Conservation (phyloP, 2,113 vertebrate species). For the Capreolus pygargus region DNA sequence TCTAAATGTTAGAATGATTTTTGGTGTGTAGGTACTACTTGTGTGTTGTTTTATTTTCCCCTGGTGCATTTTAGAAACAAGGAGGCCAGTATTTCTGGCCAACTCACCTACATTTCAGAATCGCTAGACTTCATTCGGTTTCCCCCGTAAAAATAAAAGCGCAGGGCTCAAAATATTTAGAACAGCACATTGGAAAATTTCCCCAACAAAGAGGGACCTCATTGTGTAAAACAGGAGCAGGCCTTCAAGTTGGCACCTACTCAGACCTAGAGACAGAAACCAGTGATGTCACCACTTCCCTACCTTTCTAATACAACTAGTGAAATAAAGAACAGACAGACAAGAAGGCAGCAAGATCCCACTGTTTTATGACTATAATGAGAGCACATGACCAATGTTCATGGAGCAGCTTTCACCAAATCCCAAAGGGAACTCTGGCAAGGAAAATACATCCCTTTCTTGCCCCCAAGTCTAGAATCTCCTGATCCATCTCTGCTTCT, state of each 20-base stretch:
- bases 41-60: slow-evolving; percentile 19
- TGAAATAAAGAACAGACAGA: not conserved
- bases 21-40: not conserved
- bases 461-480: not conserved
- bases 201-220: not conserved
- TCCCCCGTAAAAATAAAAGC: slow-evolving; percentile 53
- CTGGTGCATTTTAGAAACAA: slow-evolving; percentile 41
- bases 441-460: not conserved
- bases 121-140: slow-evolving; percentile 18
- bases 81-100: slow-evolving; percentile 25
- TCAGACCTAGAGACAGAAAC: not conserved
- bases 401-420: not conserved
- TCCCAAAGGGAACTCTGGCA: not conserved
- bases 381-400: not conserved
- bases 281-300: not conserved
- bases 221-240: not conserved
- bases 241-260: slow-evolving; percentile 24
- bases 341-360: not conserved
- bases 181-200: not conserved
- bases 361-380: not conserved
- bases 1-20: not conserved
- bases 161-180: slow-evolving; percentile 32
- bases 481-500: not conserved
- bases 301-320: not conserved
- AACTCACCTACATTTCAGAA: slow-evolving; percentile 48